Percentiles rank a stretch among this genome's conserved stretches.
These are phyloP conservation scores for Trissolcus brochymenae DNA, from an alignment of 2,888 invertebrate genomes.

Conservation along the genomic window DNA sequence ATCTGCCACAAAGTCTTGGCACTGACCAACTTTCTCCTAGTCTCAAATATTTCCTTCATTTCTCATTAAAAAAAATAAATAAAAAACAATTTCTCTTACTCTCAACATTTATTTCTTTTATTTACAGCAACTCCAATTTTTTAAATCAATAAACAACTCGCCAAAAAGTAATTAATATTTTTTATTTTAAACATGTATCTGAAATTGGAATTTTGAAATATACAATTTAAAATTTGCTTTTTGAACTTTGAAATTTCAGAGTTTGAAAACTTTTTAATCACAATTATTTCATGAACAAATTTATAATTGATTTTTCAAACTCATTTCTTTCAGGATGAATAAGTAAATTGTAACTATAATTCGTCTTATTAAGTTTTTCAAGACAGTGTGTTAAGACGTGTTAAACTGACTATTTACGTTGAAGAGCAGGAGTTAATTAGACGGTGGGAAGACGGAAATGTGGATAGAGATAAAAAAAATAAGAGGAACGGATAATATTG, in stretches of 20 bases:
- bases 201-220: too few relatives aligned
- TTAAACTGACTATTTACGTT: slow-evolving; percentile 3
- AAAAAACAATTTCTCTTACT: slow-evolving; percentile 9
- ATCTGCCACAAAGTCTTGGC: slow-evolving; percentile 29
- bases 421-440: slow-evolving; percentile 18
- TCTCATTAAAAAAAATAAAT: neutral
- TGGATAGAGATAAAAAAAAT: slow-evolving; percentile 1
- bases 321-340: neutral
- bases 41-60: slow-evolving; percentile 17
- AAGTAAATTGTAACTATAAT: neutral
- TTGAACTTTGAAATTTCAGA: neutral
- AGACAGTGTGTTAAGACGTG: neutral
- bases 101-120: slow-evolving; percentile 7
- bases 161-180: too few relatives aligned
- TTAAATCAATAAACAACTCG: too few relatives aligned
- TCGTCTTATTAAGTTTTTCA: neutral
- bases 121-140: neutral
- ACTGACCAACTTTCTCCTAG: slow-evolving; percentile 40
- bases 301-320: neutral
- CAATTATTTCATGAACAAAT: too few relatives aligned
- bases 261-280: too few relatives aligned
- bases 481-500: slow-evolving; percentile 16
- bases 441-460: neutral
- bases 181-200: too few relatives aligned
- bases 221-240: too few relatives aligned